Percentiles rank a stretch among this genome's conserved stretches.
These are phyloP conservation scores for Varanus salvator DNA, from an alignment of 2,113 vertebrate species.

Conservation along the genomic window DNA sequence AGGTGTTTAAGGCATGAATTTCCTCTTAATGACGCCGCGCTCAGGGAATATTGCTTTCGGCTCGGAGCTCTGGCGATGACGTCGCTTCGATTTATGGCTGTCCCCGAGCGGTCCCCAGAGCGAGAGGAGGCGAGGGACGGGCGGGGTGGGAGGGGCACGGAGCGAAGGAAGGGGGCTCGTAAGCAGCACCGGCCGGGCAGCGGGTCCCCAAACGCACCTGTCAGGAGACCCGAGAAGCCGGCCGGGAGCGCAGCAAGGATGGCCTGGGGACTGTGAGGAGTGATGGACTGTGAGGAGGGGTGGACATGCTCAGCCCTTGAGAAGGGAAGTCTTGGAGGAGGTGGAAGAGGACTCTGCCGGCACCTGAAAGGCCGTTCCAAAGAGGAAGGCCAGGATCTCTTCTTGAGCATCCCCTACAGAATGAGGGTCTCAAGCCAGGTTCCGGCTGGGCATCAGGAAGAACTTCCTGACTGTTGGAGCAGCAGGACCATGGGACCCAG, in stretches of 20 bases:
- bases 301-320: too few species aligned
- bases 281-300: too few species aligned
- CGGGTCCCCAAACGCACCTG: slow-evolving; percentile 30
- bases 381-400: too few species aligned
- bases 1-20: slow-evolving; percentile 77
- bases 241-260: background rate
- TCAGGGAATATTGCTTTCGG: slow-evolving; percentile 64
- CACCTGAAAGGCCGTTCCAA: too few species aligned
- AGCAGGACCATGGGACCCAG: too few species aligned
- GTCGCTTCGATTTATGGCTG: slow-evolving; percentile 62
- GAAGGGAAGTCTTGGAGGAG: too few species aligned
- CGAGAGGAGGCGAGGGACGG: background rate
- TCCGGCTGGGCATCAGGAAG: too few species aligned
- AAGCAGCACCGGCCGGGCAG: slow-evolving; percentile 21
- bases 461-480: too few species aligned
- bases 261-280: too few species aligned
- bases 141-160: slow-evolving; percentile 30
- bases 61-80: slow-evolving; percentile 44
- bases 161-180: slow-evolving; percentile 36
- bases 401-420: too few species aligned
- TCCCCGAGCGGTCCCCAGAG: slow-evolving; percentile 53
- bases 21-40: slow-evolving; percentile 54
- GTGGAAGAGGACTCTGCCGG: too few species aligned
- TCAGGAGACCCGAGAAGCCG: background rate
- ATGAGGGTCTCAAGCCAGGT: too few species aligned